Evolutionary conservation across 2,797 vertebrate genomes (phyloP), one percentile per base, ranked within the genome.

Genomic region (Oceanodroma leucorhoa): DNA sequence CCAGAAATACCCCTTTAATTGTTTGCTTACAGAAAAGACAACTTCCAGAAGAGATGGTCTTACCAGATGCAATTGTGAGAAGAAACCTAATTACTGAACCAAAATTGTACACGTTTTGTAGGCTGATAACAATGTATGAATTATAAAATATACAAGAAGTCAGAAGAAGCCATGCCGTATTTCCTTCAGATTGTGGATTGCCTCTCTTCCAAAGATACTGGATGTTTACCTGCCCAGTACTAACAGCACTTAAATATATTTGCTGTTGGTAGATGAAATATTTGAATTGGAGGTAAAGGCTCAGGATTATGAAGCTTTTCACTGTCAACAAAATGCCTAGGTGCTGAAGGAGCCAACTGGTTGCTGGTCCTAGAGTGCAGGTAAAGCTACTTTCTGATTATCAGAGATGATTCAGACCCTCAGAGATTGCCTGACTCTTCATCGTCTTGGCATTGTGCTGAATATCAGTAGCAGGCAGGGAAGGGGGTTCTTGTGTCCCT

Each of bases 381-480:
- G 34, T 76, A 18, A 58, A 81, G 80, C 55, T 71, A 3, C 30
- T 65, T 67, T 23, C 20, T 65, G 46, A 36, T 82, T 57, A 32
- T 24, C 17, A 36, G 81, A 61, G 61, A 10, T 12, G 53, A 67
- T 41, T 67, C 12, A 43, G 43, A 9, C 21, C 62, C 27, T 81
- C 20, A 16, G 64, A 21, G 6, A 3, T 34, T 70, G 81, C 51
- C 75, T 58, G 79, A n/a, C 14, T 60, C n/a, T 77, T 80, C 23
- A 4, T 29, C 1, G 1, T 41, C 38, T 83, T 3, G 1, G 40
- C 32, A 5, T 48, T 3, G 0, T 81, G 61, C 38, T 71, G 48
- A 29, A 2, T 43, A 27, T 41, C 48, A 14, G 48, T 7, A 60
- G 30, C 53, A 53, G 51, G 51, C 57, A 55, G 57, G 45, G 36